These are phyloP conservation scores for Podiceps cristatus DNA, from an alignment of 2,113 vertebrate genomes.

Conservation along the genomic window DNA sequence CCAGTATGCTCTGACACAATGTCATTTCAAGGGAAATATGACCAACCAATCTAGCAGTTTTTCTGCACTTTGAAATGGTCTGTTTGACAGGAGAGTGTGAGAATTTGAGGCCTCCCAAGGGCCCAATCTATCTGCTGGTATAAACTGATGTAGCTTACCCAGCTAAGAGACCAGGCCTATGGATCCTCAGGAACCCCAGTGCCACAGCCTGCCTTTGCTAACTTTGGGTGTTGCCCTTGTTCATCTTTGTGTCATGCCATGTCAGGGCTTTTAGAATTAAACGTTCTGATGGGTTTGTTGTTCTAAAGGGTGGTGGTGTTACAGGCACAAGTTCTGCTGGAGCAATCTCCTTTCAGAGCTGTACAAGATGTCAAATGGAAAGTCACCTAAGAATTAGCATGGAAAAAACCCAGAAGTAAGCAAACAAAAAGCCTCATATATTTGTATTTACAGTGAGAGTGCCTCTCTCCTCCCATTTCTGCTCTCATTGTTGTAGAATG, in stretches of 20 bases:
- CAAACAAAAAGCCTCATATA: constrained; percentile 39
- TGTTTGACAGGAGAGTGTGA: background rate
- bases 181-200: background rate
- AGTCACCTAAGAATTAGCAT: background rate
- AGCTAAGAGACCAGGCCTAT: background rate
- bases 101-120: background rate
- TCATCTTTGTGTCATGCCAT: constrained; percentile 7
- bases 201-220: background rate
- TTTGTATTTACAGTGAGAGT: constrained; percentile 12
- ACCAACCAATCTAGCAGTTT: rapidly evolving
- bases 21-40: background rate
- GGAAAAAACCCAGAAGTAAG: background rate
- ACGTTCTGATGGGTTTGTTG: constrained; percentile 14
- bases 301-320: constrained; percentile 52
- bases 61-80: background rate
- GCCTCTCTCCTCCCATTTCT: background rate
- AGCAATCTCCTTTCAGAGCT: constrained; percentile 44
- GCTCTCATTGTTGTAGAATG: background rate
- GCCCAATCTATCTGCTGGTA: background rate
- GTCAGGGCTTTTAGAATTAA: background rate
- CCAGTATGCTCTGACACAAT: background rate
- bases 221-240: background rate
- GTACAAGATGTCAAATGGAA: constrained; percentile 49
- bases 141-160: background rate
- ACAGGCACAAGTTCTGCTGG: constrained; percentile 39